phyloP scores from a whole-genome alignment of 2,888 invertebrate genomes.

The Danaus chrysippus region DNA sequence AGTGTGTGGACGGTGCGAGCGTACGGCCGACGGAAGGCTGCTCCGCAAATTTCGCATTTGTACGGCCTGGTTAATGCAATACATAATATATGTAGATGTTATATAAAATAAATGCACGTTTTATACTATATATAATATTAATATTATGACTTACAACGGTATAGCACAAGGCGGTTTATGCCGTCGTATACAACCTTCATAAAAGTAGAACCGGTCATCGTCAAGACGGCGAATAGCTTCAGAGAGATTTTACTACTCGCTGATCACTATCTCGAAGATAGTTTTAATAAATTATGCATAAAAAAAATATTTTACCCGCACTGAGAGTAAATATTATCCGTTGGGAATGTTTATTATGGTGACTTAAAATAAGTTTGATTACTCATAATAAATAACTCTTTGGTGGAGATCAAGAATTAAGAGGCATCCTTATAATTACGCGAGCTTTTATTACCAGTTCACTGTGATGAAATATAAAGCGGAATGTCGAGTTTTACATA shows the following conservation, averaged over 20 bases:
- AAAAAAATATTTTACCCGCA: constrained; percentile 12
- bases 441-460: neutral
- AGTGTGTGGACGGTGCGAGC: constrained; percentile 71
- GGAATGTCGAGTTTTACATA: constrained; percentile 2
- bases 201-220: constrained; percentile 41
- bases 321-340: neutral
- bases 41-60: constrained; percentile 70
- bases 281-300: constrained; percentile 20
- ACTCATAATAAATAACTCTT: too few relatives aligned
- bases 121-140: too few relatives aligned
- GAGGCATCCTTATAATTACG: too few relatives aligned
- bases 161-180: neutral
- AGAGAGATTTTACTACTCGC: constrained; percentile 25
- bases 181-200: constrained; percentile 31
- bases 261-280: constrained; percentile 16
- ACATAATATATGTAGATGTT: constrained; percentile 7
- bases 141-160: neutral
- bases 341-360: neutral
- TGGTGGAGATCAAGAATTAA: too few relatives aligned
- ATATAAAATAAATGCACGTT: too few relatives aligned
- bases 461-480: neutral
- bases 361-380: too few relatives aligned
- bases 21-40: constrained; percentile 69
- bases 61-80: constrained; percentile 53
- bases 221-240: constrained; percentile 33